Conservation (phyloP, 2,888 invertebrate genomes). For the Encarsia formosa region DNA sequence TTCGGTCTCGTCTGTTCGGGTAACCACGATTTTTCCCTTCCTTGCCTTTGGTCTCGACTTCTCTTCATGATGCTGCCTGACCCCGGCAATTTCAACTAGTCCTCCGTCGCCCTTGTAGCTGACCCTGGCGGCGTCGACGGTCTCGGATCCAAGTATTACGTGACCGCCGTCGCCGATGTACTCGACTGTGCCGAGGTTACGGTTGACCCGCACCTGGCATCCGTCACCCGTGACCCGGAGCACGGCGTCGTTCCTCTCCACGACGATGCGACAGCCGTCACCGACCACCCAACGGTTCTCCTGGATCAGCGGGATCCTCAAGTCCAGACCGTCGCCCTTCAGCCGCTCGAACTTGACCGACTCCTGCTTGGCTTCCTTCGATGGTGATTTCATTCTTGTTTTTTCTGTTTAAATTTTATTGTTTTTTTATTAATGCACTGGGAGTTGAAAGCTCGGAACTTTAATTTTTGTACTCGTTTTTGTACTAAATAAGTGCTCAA, state of each 20-base stretch:
- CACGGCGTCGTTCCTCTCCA: slow-evolving; percentile 36
- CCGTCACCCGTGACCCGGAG: slow-evolving; percentile 43
- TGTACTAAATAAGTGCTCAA: no score
- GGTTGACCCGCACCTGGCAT: slow-evolving; percentile 35
- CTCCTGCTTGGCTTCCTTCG: not conserved
- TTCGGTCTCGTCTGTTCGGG: not conserved
- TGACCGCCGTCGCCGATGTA: slow-evolving; percentile 44
- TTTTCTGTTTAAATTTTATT: no score
- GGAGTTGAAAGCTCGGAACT: no score
- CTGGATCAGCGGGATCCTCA: slow-evolving; percentile 36
- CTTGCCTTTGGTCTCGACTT: not conserved
- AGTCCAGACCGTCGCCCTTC: slow-evolving; percentile 37
- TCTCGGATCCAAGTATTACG: slow-evolving; percentile 35
- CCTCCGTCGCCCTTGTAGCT: slow-evolving; percentile 41
- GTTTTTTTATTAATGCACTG: no score
- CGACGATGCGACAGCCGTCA: slow-evolving; percentile 39
- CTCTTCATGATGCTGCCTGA: not conserved
- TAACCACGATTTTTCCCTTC: not conserved
- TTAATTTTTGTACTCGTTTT: no score
- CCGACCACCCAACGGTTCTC: slow-evolving; percentile 36
- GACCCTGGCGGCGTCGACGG: slow-evolving; percentile 29
- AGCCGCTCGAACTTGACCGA: slow-evolving; percentile 2
- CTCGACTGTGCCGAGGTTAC: slow-evolving; percentile 39
- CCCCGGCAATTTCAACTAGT: slow-evolving; percentile 4
- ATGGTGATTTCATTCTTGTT: no score